phyloP scores from a whole-genome alignment of 2,888 invertebrate genomes.

The Synanthedon vespiformis region DNA sequence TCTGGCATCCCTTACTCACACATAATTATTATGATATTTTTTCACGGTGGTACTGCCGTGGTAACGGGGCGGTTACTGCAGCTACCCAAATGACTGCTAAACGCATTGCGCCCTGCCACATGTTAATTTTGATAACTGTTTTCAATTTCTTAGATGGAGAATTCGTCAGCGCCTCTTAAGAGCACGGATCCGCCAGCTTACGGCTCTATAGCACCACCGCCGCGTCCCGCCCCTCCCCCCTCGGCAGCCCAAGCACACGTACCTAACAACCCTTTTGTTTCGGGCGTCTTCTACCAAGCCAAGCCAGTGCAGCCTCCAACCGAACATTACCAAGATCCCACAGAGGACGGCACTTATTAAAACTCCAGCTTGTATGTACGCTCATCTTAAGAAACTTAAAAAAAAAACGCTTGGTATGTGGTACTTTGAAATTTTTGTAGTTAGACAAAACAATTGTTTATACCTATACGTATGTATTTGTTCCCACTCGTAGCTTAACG shows the following conservation, averaged over 20 bases:
- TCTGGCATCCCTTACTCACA: no score
- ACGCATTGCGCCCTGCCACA: no score
- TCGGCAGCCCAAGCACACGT: conserved; percentile 70
- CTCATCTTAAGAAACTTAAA: neutral
- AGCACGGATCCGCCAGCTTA: conserved; percentile 45
- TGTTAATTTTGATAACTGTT: no score
- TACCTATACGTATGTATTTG: neutral
- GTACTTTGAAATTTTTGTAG: neutral
- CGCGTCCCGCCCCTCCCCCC: conserved; percentile 52
- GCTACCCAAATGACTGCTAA: no score
- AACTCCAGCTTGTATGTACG: neutral
- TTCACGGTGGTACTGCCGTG: no score
- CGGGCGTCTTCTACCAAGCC: conserved; percentile 71
- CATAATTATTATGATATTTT: no score
- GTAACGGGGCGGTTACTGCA: no score
- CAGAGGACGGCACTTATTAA: conserved; percentile 50
- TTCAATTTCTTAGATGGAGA: conserved; percentile 35
- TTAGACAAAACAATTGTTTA: neutral
- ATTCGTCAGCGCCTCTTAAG: conserved; percentile 46
- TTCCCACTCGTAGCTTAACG: neutral
- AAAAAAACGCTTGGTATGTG: neutral
- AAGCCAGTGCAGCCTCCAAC: conserved; percentile 76
- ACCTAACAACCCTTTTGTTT: conserved; percentile 70
- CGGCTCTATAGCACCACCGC: conserved; percentile 43
- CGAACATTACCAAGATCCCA: conserved; percentile 61